Conservation (phyloP, 2,888 invertebrate genomes). For the Oxytorus armatus region DNA sequence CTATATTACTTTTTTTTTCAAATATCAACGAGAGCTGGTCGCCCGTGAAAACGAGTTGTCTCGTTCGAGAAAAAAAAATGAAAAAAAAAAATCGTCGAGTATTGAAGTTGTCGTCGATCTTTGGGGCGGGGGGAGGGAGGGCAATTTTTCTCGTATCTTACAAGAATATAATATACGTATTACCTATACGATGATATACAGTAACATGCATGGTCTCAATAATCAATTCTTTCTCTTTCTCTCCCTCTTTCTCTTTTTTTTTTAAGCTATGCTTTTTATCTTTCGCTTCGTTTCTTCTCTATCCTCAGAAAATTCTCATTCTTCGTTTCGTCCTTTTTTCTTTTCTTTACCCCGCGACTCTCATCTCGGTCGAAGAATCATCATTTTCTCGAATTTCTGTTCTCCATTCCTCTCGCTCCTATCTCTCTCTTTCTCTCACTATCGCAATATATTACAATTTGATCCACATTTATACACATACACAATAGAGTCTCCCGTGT, state of each 20-base stretch:
- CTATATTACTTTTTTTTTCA: constrained; percentile 10
- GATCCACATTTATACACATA: constrained; percentile 82
- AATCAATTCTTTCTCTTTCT: constrained; percentile 63
- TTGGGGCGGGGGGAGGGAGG: constrained; percentile 2
- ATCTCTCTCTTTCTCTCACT: constrained; percentile 49
- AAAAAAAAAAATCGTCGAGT: background rate
- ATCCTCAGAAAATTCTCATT: constrained; percentile 47
- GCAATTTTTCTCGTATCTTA: constrained; percentile 63
- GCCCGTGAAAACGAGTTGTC: constrained; percentile 14
- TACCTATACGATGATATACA: constrained; percentile 60
- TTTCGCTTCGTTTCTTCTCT: constrained; percentile 52
- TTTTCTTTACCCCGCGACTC: constrained; percentile 33
- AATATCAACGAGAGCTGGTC: constrained; percentile 26
- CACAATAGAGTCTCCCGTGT: constrained; percentile 71
- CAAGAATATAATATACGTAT: constrained; percentile 71
- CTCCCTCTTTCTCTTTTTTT: constrained; percentile 26
- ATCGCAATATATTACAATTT: constrained; percentile 81
- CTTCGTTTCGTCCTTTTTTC: constrained; percentile 50
- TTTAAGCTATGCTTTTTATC: constrained; percentile 69
- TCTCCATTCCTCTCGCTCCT: background rate
- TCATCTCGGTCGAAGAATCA: constrained; percentile 3
- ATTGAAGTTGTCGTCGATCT: constrained; percentile 27
- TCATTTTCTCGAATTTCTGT: constrained; percentile 4
- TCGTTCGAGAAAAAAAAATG: constrained; percentile 10
- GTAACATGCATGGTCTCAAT: constrained; percentile 70